phyloP scores from a whole-genome alignment of 2,888 invertebrate species.

The Miltochrista miniata region DNA sequence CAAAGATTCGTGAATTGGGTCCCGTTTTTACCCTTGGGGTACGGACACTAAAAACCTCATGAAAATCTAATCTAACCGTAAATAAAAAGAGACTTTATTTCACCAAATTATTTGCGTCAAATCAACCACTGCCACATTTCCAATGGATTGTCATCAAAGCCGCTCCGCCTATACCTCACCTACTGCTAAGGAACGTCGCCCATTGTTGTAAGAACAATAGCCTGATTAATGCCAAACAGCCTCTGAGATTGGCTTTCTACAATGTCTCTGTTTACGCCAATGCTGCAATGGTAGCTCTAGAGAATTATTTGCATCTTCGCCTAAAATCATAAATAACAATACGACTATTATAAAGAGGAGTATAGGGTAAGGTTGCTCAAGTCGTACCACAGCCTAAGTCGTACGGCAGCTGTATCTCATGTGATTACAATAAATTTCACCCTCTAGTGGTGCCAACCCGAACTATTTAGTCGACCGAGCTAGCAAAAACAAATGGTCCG shows the following conservation, averaged over 20 bases:
- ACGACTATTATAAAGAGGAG: conserved; percentile 1
- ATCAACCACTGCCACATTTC: background rate
- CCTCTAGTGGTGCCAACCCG: too few relatives aligned
- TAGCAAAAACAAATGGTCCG: too few relatives aligned
- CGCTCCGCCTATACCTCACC: conserved; percentile 13
- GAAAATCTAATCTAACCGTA: too few relatives aligned
- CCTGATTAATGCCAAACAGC: conserved; percentile 47
- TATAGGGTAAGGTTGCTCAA: too few relatives aligned
- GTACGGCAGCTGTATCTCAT: too few relatives aligned
- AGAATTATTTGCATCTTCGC: conserved; percentile 31
- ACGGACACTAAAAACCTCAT: too few relatives aligned
- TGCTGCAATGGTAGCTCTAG: conserved; percentile 6
- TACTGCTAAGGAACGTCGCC: conserved; percentile 13
- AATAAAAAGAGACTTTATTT: too few relatives aligned
- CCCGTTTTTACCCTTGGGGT: too few relatives aligned
- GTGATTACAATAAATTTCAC: too few relatives aligned
- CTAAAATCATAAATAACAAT: conserved; percentile 19
- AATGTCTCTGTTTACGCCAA: conserved; percentile 37
- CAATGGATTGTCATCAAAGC: background rate
- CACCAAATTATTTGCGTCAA: background rate
- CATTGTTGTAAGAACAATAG: conserved; percentile 42
- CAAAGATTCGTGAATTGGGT: too few relatives aligned
- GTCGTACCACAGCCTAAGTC: too few relatives aligned
- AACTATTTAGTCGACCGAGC: too few relatives aligned
- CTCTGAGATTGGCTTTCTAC: conserved; percentile 37